These are phyloP conservation scores for Exocentrus adspersus DNA, from an alignment of 2,888 invertebrate genomes.

Conservation along the genomic window DNA sequence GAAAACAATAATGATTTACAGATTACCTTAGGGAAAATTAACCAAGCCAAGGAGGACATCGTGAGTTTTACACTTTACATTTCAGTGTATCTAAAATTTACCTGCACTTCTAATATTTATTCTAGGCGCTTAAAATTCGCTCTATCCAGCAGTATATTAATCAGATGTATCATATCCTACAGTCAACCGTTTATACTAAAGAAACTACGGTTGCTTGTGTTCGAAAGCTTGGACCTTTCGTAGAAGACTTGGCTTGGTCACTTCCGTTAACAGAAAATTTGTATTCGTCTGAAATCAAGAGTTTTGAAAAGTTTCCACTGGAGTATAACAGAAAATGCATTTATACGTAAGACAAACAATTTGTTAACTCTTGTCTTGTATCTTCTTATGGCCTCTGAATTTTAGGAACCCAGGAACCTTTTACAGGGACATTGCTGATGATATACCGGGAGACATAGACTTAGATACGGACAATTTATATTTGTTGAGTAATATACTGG, in stretches of 20 bases:
- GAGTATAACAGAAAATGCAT: slow-evolving; percentile 44
- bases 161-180: slow-evolving; percentile 32
- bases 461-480: slow-evolving; percentile 37
- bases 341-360: slow-evolving; percentile 33
- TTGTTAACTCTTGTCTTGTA: background rate
- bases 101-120: no score
- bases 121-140: slow-evolving; percentile 32
- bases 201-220: slow-evolving; percentile 36
- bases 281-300: slow-evolving; percentile 37
- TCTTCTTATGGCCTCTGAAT: slow-evolving; percentile 5
- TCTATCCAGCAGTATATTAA: slow-evolving; percentile 30
- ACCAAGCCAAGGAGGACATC: slow-evolving; percentile 38
- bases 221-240: slow-evolving; percentile 38
- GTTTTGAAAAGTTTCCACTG: slow-evolving; percentile 45
- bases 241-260: slow-evolving; percentile 42
- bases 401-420: slow-evolving; percentile 37
- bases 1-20: slow-evolving; percentile 34
- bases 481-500: slow-evolving; percentile 41
- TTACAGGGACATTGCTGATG: slow-evolving; percentile 40
- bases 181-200: slow-evolving; percentile 28
- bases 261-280: slow-evolving; percentile 35
- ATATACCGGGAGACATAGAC: slow-evolving; percentile 35
- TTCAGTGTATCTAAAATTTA: no score
- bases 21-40: slow-evolving; percentile 29
- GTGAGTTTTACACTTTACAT: slow-evolving; percentile 33